Base-by-base conservation (phyloP, 2,888 invertebrate species). In the Troides aeacus region DNA sequence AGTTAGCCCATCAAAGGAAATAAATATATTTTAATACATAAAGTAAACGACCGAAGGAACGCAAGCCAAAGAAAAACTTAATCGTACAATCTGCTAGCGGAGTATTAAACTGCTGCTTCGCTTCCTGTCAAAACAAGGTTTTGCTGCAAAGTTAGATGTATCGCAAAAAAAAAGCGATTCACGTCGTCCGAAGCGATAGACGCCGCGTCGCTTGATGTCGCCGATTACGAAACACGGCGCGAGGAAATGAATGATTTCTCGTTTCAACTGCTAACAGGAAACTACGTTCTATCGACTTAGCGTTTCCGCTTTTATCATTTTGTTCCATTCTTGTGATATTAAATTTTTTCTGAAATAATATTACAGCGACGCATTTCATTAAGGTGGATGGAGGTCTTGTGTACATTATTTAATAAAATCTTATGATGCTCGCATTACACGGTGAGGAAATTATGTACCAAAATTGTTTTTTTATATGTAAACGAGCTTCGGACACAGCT, bases 41-140 rank as follows among this genome's bases (percentile, higher is more conserved):
- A 60, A 42, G n/a, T 23, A 60, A 60, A 30, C 50, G 42, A 5
- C 64, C 4, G 17, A 10, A 24, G n/a, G 30, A 18, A 65, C 65
- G 23, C 24, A n/a, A 24, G 65, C 46, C 69, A 66, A 66, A 7
- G 56, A 30, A 60, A 65, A 69, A 74, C 74, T 74, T 76, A 78
- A 79, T 78, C 76, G 59, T 59, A 68, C 74, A 71, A 75, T 77
- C 77, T 61, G 75, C 72, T 74, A 63, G 74, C 76, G 74, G 75
- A 74, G 70, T 69, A 74, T 71, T 70, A 66, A 69, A 71, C 64
- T 66, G 70, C 64, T 74, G 75, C 71, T 75, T 70, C 75, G 76
- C 77, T 77, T 77, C 74, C 71, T 71, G 72, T 75, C 72, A 72
- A 78, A 75, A 62, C 30, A 57, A n/a, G 10, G 21, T 59, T 76